These are phyloP conservation scores for Bombus pascuorum DNA, from an alignment of 1,140 invertebrate genomes.

Conservation along the genomic window DNA sequence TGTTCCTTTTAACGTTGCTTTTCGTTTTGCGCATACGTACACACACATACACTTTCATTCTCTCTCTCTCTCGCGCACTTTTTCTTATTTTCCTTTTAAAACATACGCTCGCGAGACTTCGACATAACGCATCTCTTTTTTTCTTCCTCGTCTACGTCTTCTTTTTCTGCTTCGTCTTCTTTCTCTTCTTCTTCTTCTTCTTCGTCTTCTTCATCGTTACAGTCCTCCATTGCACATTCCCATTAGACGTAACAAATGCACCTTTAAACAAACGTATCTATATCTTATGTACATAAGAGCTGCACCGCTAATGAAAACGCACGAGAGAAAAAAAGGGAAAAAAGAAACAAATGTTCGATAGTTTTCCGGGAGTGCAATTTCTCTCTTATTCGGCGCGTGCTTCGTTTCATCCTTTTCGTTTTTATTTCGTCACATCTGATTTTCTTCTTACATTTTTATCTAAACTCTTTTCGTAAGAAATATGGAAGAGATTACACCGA, in stretches of 20 bases:
- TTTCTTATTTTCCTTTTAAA: not conserved
- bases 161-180: constrained; percentile 40
- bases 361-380: constrained; percentile 14
- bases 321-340: constrained; percentile 47
- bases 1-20: not conserved
- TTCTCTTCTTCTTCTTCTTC: not conserved
- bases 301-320: constrained; percentile 70
- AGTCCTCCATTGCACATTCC: constrained; percentile 81
- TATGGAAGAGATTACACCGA: constrained; percentile 64
- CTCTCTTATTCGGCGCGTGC: not conserved
- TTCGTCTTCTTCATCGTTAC: constrained; percentile 7
- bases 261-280: constrained; percentile 79
- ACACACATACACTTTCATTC: not conserved
- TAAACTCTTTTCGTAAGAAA: constrained; percentile 43
- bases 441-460: constrained; percentile 53
- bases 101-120: constrained; percentile 21
- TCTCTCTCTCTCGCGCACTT: not conserved
- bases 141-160: constrained; percentile 34
- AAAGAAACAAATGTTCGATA: constrained; percentile 66
- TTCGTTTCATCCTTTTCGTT: constrained; percentile 54
- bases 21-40: constrained; percentile 4
- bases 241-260: constrained; percentile 81
- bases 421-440: not conserved
- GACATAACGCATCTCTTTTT: not conserved
- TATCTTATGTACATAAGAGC: constrained; percentile 79